A percentile compares a stretch with the other conserved stretches of the same genome.
These are phyloP conservation scores for Miltochrista miniata DNA, from an alignment of 2,888 invertebrate species.

Conservation along the genomic window DNA sequence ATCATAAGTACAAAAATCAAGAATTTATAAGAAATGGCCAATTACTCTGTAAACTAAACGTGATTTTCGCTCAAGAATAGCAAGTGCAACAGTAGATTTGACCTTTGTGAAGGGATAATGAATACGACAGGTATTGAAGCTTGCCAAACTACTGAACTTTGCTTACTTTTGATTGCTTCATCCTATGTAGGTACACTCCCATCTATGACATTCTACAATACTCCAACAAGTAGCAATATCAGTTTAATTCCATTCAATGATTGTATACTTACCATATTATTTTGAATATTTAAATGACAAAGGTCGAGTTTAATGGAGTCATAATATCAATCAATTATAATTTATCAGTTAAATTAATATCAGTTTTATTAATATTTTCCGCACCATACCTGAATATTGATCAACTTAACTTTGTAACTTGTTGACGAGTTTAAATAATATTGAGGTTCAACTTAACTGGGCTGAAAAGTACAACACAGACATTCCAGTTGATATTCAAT, in stretches of 20 bases:
- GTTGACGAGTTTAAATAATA: neutral
- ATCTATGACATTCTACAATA: slow-evolving; percentile 46
- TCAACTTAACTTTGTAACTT: slow-evolving; percentile 10
- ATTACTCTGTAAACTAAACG: neutral
- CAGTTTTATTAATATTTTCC: too few relatives aligned
- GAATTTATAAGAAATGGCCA: neutral
- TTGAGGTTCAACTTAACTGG: neutral
- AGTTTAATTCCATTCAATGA: slow-evolving; percentile 30
- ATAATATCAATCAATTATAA: slow-evolving; percentile 21
- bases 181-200: slow-evolving; percentile 54
- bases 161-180: slow-evolving; percentile 63
- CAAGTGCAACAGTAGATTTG: slow-evolving; percentile 51
- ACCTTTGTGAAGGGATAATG: slow-evolving; percentile 71
- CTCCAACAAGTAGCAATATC: slow-evolving; percentile 41
- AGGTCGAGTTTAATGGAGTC: slow-evolving; percentile 14
- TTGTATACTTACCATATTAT: slow-evolving; percentile 25
- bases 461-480: neutral
- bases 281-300: slow-evolving; percentile 26
- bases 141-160: slow-evolving; percentile 77
- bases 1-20: neutral
- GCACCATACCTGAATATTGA: slow-evolving; percentile 6
- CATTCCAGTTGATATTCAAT: slow-evolving; percentile 17
- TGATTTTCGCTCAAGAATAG: slow-evolving; percentile 25
- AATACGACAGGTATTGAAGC: slow-evolving; percentile 62
- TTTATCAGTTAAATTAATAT: slow-evolving; percentile 9